Evolutionary conservation across 2,888 invertebrate species (phyloP).

Genomic region (Drosophila kanekoi): DNA sequence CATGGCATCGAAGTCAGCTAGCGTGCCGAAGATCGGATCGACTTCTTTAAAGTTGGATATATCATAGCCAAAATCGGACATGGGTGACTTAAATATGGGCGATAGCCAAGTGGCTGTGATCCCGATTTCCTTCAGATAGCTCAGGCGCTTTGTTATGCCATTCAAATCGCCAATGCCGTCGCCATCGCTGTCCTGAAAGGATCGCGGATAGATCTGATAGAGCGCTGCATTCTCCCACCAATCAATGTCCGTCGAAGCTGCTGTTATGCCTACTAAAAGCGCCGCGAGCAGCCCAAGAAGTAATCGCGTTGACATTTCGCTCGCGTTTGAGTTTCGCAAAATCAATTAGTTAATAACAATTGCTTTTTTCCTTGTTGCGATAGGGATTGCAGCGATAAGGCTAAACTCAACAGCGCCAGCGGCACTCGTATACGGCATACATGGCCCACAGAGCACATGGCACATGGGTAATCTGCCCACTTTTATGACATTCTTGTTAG

Average conservation of each 20-base stretch:
- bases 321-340: conserved; percentile 59
- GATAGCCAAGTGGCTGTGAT: conserved; percentile 90
- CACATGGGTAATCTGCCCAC: conserved; percentile 34
- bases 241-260: conserved; percentile 83
- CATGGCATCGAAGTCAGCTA: conserved; percentile 89
- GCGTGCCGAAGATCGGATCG: conserved; percentile 88
- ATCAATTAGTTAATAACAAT: conserved; percentile 66
- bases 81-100: conserved; percentile 91
- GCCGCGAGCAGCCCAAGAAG: conserved; percentile 52
- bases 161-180: conserved; percentile 94
- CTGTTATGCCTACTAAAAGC: conserved; percentile 6
- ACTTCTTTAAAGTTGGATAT: conserved; percentile 89
- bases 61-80: conserved; percentile 92
- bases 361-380: conserved; percentile 42
- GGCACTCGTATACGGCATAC: neutral
- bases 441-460: conserved; percentile 2
- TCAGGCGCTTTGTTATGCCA: conserved; percentile 87
- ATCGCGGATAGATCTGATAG: conserved; percentile 94
- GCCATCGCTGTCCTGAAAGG: conserved; percentile 92
- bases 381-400: conserved; percentile 53
- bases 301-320: conserved; percentile 63
- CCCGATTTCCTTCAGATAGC: conserved; percentile 89
- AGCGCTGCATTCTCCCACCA: conserved; percentile 94
- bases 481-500: conserved; percentile 47
- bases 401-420: conserved; percentile 12